These are phyloP conservation scores for Seriola aureovittata DNA, from an alignment of 2,113 vertebrate genomes.

Conservation along the genomic window DNA sequence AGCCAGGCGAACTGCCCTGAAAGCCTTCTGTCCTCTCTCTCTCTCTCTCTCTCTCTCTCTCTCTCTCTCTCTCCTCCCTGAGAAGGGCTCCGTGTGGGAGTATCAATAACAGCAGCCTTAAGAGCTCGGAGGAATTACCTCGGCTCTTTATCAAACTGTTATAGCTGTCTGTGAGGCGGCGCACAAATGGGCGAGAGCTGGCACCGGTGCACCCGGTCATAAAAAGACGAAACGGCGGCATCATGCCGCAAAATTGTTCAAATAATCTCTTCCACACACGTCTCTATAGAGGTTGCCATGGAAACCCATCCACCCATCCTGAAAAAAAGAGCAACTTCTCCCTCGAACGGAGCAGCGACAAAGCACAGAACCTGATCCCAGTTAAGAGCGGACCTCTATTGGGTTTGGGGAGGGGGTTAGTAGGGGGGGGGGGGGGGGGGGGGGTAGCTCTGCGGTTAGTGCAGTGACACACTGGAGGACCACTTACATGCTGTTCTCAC, in stretches of 20 bases:
- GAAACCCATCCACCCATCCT: slow-evolving; percentile 41
- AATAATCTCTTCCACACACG: slow-evolving; percentile 7
- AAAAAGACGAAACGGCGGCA: background rate
- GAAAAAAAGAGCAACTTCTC: background rate
- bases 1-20: slow-evolving; percentile 7
- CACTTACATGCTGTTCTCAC: slow-evolving; percentile 93
- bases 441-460: slow-evolving; percentile 36
- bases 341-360: slow-evolving; percentile 16
- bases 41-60: no score
- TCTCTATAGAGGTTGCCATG: slow-evolving; percentile 36
- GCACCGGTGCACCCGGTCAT: background rate
- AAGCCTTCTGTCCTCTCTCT: background rate
- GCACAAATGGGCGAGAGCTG: background rate
- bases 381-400: slow-evolving; percentile 6
- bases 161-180: background rate
- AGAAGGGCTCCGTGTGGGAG: background rate
- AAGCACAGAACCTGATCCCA: slow-evolving; percentile 23
- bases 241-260: background rate
- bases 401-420: slow-evolving; percentile 30
- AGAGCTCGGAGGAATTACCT: slow-evolving; percentile 7
- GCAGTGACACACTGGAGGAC: slow-evolving; percentile 53
- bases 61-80: background rate
- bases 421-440: slow-evolving; percentile 5
- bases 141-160: slow-evolving; percentile 18
- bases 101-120: slow-evolving; percentile 3